Evolutionary conservation across 2,797 vertebrate species (phyloP).

Genomic region (Melanotaenia maccullochi): DNA sequence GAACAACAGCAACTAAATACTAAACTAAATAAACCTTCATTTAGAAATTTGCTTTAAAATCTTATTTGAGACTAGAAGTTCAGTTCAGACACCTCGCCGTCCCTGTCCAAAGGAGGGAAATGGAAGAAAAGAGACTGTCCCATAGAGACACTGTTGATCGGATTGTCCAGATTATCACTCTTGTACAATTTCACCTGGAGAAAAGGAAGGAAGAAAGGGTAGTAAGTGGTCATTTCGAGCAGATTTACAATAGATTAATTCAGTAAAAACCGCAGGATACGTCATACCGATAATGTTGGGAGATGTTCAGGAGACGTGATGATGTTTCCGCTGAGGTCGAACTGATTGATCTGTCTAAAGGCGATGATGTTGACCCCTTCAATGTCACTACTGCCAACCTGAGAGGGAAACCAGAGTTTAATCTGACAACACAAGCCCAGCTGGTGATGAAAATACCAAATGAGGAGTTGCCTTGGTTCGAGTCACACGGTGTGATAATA

Average conservation of each 20-base stretch:
- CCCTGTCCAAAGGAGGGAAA: constrained; percentile 92
- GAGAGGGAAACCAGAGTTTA: constrained; percentile 36
- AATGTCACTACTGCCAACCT: constrained; percentile 93
- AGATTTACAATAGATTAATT: background rate
- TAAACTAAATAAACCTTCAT: too few species aligned
- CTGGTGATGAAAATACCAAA: constrained; percentile 5
- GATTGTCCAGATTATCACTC: constrained; percentile 96
- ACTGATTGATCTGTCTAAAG: constrained; percentile 97
- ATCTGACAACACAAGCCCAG: constrained; percentile 14
- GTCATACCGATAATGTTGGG: constrained; percentile 88
- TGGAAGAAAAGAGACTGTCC: constrained; percentile 98
- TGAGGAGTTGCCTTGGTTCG: constrained; percentile 37
- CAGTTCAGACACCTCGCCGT: constrained; percentile 89
- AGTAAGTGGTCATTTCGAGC: background rate
- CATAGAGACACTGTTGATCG: constrained; percentile 93
- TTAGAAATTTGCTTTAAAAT: too few species aligned
- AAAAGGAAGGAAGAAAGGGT: background rate
- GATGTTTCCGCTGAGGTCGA: constrained; percentile 96
- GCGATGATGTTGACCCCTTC: constrained; percentile 95
- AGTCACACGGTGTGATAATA: constrained; percentile 66
- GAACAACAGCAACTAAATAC: background rate
- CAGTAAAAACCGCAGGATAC: background rate
- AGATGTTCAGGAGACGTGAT: constrained; percentile 93
- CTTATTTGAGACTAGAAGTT: background rate
- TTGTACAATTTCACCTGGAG: constrained; percentile 94